A percentile compares a stretch with the other conserved stretches of the same genome.
These are phyloP conservation scores for Miltochrista miniata DNA, from an alignment of 2,888 invertebrate species.

Conservation along the genomic window DNA sequence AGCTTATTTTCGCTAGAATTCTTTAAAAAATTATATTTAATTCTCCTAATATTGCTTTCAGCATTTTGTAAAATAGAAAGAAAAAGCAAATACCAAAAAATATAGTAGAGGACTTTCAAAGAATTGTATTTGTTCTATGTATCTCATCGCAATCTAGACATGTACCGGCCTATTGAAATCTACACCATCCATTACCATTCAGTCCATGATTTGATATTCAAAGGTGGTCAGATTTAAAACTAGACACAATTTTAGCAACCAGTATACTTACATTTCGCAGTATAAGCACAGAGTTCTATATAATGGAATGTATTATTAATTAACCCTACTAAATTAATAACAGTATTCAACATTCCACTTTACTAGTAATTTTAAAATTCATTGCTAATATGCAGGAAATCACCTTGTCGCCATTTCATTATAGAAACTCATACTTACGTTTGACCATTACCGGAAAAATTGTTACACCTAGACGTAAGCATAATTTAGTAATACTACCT, in stretches of 20 bases:
- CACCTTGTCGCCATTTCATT: conserved; percentile 12
- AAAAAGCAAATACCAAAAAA: conserved; percentile 47
- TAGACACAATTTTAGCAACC: conserved; percentile 13
- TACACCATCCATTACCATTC: conserved; percentile 68
- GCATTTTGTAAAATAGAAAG: conserved; percentile 22
- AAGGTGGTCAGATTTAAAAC: conserved; percentile 26
- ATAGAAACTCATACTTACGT: conserved; percentile 22
- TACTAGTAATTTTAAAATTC: conserved; percentile 33
- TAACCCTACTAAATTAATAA: conserved; percentile 42
- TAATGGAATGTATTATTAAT: conserved; percentile 18
- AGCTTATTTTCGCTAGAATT: conserved; percentile 16
- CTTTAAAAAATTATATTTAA: conserved; percentile 3
- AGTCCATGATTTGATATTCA: conserved; percentile 59
- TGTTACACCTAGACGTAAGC: conserved; percentile 57
- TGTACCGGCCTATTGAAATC: conserved; percentile 70
- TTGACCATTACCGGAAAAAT: conserved; percentile 29
- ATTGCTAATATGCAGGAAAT: conserved; percentile 1
- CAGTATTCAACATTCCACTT: conserved; percentile 68
- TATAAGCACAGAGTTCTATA: background rate
- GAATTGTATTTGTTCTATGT: conserved; percentile 41
- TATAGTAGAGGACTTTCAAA: background rate
- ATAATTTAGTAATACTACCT: conserved; percentile 68
- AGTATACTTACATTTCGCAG: background rate
- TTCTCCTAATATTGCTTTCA: conserved; percentile 27
- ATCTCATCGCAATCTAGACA: conserved; percentile 44